Evolutionary conservation across 2,113 vertebrate species (phyloP), one percentile per base, ranked within the genome.

Genomic region (Tupaia chinensis): DNA sequence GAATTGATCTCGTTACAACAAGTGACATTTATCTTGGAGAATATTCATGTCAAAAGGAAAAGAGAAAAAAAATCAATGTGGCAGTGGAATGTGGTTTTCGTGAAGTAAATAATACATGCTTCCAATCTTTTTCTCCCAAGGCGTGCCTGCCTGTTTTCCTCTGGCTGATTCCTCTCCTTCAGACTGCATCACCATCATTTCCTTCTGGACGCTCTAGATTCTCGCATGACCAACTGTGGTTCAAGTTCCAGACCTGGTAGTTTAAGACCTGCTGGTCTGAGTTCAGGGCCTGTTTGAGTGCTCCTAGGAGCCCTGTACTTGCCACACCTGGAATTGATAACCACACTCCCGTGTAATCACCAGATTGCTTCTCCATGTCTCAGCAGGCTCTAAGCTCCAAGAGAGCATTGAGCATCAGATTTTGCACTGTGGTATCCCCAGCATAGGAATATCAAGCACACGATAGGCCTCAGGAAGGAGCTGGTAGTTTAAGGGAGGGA

Each of bases 301-400:
- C 10, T 29, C 81, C 29, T 32, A 7, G 23, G 25, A n/a, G 10
- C 23, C 22, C 12, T 20, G 17, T 23, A 9, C 8, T 14, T 63
- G 22, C 20, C 0, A 0, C 11, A 15, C 34, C 15, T 3, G 22
- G n/a, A 54, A 8, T 7, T 61, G 27, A 65, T 17, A 1, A 12
- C 15, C 74, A 63, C 25, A 13, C 44, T 17, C 25, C 10, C 68
- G 58, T 27, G 3, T 1, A 27, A 16, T 22, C 82, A 72, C 65
- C 58, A 56, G 25, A 3, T 5, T 68, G 16, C 56, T 85, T 27
- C 13, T 25, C 25, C 65, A 7, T 13, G 14, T 66, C 58, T 72
- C 8, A 1, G 19, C 32, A 72, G 78, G 58, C 44, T 76, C 73
- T 53, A n/a, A 44, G 54, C 60, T 74, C 29, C 25, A 58, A 16